Base-by-base conservation (phyloP, 2,113 vertebrate genomes). In the Trachemys scripta region DNA sequence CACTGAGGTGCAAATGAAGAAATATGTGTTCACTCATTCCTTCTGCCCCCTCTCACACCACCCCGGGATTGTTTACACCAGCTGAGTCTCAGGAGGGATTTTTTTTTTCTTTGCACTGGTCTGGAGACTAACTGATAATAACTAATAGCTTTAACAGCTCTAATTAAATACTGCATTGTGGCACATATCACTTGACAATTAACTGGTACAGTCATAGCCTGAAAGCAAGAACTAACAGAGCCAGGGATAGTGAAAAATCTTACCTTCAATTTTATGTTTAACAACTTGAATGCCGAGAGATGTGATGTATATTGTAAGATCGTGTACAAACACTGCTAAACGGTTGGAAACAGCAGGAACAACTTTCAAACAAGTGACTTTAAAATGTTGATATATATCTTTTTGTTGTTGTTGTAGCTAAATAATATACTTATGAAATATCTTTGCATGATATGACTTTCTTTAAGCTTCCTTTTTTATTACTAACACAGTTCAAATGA, bases 21-120 rank as follows among this genome's bases (percentile, higher is more conserved):
- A 96, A 93, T 57, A 88, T 35, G 31, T 85, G 53, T 96, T 95
- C 81, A 29, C 89, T 92, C 85, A 91, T 6, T 3, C 38, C 27
- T 95, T 94, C 82, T 42, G 90, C 80, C 25, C 27, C 92, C 53
- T 87, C 25, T 75, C 65, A 59, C 25, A 29, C 17, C 8, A 2
- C 8, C 17, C 78, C 6, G 57, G 45, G 38, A 91, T 10, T 93
- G 10, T 45, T 49, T 81, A 2, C 5, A 31, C 1, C 7, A 25
- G 7, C 24, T 25, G 42, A 76, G 42, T 45, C 22, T 76, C 38
- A 24, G 75, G 24, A 25, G 42, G 42, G 75, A 27, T 47, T 45
- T 75, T 42, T 65, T 62, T 75, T 42, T 42, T 69, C 38, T 75
- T 25, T 75, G 31, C 72, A 24, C 72, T 45, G 72, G 22, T 75